Evolutionary conservation across 2,113 vertebrate species (phyloP), one percentile per base, ranked within the genome.

Genomic region (Nycticebus coucang): DNA sequence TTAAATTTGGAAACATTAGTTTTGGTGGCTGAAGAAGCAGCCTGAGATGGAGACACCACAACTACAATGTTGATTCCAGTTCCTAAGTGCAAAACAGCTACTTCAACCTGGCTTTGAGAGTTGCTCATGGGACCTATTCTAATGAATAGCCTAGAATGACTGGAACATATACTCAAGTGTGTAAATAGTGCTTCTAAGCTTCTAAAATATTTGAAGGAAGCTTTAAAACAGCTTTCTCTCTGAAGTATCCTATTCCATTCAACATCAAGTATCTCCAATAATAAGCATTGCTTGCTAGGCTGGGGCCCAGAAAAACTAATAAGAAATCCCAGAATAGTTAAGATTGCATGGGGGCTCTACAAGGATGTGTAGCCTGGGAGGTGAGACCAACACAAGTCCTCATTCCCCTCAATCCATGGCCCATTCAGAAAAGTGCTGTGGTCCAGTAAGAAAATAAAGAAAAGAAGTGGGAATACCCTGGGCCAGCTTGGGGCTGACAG

Each of bases 131-230:
- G 60, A 72, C 57, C 64, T 72, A 22, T 66, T 95, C 30, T 94
- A 81, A 88, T 68, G 45, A 93, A 72, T 50, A 88, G 15, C 18
- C 79, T 85, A 13, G n/a, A 95, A 80, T 90, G 41, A 84, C 26
- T 57, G 45, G 68, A 91, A 89, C 30, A 77, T 33, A 79, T 79
- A 91, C 45, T 82, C 26, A 68, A 93, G 30, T 91, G 30, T 91
- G 35, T 86, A 74, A 88, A 94, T 18, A 81, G 83, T 93, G 79
- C 68, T 93, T 97, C 77, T 93, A 64, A 93, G 79, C 68, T 93
- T 97, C 77, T 93, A 64, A 93, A 94, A 83, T 85, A 77, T 68
- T 91, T 96, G 82, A 88, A 62, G 71, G 35, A 50, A 60, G 10
- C 68, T 97, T 93, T 62, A 93, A 89, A 94, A 91, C 78, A 81